Base-by-base conservation (phyloP, 2,888 invertebrate genomes). In the Cybosia mesomella region DNA sequence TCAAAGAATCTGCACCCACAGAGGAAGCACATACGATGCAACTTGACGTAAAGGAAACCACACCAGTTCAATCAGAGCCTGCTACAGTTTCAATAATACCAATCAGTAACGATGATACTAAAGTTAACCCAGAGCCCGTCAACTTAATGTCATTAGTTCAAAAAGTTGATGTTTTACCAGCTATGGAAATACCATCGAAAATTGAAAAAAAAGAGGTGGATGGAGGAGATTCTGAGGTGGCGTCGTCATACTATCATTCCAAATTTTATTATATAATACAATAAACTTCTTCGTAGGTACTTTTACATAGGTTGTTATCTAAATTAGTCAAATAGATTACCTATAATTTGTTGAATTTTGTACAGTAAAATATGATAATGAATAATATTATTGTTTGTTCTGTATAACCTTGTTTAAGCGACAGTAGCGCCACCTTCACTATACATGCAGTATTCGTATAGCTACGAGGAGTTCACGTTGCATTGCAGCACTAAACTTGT, bases 161-260 rank as follows among this genome's bases (percentile, higher is more conserved):
- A 66, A 80, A 80, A 4, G 58, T 71, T 21, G 80, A 84, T 58
- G 72, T 64, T 61, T 55, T 71, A 59, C 54, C 71, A 34, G n/a
- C 71, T 72, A 80, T 66, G 0, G 71, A 75, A 15, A 24, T 64
- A 11, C 32, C 28, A 28, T 21, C 72, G 21, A 22, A 7, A 1
- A 65, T 69, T 55, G 83, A 84, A 64, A 81, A 84, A 2, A 80
- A 83, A 71, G 84, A 83, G 62, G n/a, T n/a, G n/a, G 87, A 87
- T 36, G 58, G 78, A 43, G 70, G 71, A 18, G 94, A 94, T 81
- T 91, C 94, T 2, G 93, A 92, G 69, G 89, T 86, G 24, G 92
- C 94, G 18, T 92, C 94, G n/a, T 94, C 94, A 4, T 94, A 86
- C 75, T 94, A 92, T 67, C 89, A 88, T 74, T 89, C 93, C 9